phyloP scores from a whole-genome alignment of 2,797 vertebrate species.

The Danio choprae region DNA sequence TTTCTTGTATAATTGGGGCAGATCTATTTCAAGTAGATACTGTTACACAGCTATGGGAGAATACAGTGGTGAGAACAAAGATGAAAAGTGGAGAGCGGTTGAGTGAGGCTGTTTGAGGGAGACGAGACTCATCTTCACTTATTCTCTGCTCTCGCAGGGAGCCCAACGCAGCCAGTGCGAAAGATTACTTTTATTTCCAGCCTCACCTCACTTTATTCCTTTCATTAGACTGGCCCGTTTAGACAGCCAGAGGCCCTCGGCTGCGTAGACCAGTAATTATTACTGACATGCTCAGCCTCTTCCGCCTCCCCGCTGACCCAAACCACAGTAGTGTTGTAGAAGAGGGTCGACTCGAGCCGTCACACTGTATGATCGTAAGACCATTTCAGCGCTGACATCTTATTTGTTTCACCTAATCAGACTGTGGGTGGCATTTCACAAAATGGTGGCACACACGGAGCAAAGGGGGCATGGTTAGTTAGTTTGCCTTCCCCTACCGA shows the following conservation, averaged over 20 bases:
- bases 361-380: slow-evolving; percentile 24
- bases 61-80: slow-evolving; percentile 36
- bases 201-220: slow-evolving; percentile 36
- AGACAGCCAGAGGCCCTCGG: slow-evolving; percentile 35
- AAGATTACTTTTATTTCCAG: slow-evolving; percentile 57
- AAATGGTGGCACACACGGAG: not conserved
- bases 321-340: slow-evolving; percentile 4
- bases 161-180: slow-evolving; percentile 23
- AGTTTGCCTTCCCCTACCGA: slow-evolving; percentile 12
- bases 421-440: slow-evolving; percentile 27
- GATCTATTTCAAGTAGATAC: slow-evolving; percentile 50
- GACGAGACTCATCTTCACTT: slow-evolving; percentile 5
- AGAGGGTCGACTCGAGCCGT: slow-evolving; percentile 36
- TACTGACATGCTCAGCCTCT: slow-evolving; percentile 68
- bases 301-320: slow-evolving; percentile 61
- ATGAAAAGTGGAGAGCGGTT: slow-evolving; percentile 12
- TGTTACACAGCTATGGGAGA: slow-evolving; percentile 37
- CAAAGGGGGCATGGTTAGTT: slow-evolving; percentile 20
- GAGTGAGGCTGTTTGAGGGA: slow-evolving; percentile 3
- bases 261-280: slow-evolving; percentile 67
- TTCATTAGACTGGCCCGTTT: slow-evolving; percentile 47
- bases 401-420: slow-evolving; percentile 53
- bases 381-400: slow-evolving; percentile 39
- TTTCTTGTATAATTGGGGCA: slow-evolving; percentile 40
- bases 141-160: slow-evolving; percentile 10